Conservation (phyloP, 2,888 invertebrate species). For the Thera obeliscata region DNA sequence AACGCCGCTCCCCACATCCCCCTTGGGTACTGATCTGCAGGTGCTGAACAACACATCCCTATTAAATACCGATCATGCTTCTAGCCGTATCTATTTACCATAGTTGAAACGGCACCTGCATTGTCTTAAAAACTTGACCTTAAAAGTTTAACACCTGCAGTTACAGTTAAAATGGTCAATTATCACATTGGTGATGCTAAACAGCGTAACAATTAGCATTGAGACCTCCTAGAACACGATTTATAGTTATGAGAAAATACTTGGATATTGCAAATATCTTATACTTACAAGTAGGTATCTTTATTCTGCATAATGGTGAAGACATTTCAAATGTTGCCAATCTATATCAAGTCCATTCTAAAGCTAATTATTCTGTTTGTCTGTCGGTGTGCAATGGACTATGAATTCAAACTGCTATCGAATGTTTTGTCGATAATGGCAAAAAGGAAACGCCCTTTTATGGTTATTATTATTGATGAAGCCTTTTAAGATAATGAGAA, state of each 20-base stretch:
- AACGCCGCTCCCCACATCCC: conserved; percentile 62
- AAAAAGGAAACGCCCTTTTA: conserved; percentile 10
- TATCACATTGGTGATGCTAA: conserved; percentile 55
- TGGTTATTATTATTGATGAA: conserved; percentile 4
- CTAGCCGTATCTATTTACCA: conserved; percentile 79
- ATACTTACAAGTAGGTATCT: not conserved
- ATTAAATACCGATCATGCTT: conserved; percentile 83
- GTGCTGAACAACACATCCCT: conserved; percentile 82
- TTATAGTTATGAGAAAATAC: conserved; percentile 21
- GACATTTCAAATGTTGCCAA: conserved; percentile 17
- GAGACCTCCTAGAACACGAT: conserved; percentile 33
- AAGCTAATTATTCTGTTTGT: conserved; percentile 9
- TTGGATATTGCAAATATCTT: conserved; percentile 7
- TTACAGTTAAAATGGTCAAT: conserved; percentile 64
- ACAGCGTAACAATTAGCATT: conserved; percentile 51
- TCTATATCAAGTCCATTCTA: conserved; percentile 2
- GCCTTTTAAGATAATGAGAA: not conserved
- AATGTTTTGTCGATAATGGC: conserved; percentile 20
- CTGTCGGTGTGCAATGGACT: conserved; percentile 18
- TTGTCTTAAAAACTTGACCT: conserved; percentile 77
- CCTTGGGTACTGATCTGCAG: conserved; percentile 69
- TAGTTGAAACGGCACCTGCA: conserved; percentile 78
- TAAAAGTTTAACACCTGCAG: conserved; percentile 71
- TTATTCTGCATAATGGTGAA: conserved; percentile 8
- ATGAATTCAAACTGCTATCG: conserved; percentile 11